These are phyloP conservation scores for Neodontobutis hainanensis DNA, from an alignment of 2,113 vertebrate genomes.

Conservation along the genomic window DNA sequence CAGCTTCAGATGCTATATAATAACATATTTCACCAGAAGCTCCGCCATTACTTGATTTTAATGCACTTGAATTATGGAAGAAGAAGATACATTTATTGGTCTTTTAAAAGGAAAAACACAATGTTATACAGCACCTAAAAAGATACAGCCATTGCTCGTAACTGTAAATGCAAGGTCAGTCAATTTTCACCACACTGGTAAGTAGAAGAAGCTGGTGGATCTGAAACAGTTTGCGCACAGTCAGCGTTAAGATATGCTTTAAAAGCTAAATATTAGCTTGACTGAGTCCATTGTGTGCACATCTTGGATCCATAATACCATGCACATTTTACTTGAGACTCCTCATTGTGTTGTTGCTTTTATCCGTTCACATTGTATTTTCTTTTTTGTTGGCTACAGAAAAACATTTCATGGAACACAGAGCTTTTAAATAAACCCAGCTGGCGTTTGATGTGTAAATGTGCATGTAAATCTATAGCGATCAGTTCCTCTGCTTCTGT, in stretches of 20 bases:
- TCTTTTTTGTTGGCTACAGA: slow-evolving; percentile 20
- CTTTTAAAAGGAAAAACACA: neutral
- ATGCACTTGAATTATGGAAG: neutral
- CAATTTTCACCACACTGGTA: neutral
- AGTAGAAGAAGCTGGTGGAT: neutral
- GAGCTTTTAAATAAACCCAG: slow-evolving; percentile 51
- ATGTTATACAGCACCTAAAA: neutral
- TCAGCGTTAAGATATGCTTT: slow-evolving; percentile 18
- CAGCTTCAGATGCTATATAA: neutral
- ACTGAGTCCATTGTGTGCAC: slow-evolving; percentile 17
- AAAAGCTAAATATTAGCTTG: slow-evolving; percentile 39
- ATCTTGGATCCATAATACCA: neutral
- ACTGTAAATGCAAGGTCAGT: neutral
- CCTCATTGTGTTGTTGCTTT: slow-evolving; percentile 9
- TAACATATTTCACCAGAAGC: no score
- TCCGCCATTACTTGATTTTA: neutral
- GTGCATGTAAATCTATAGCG: slow-evolving; percentile 53
- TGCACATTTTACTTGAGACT: slow-evolving; percentile 14
- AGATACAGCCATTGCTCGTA: neutral
- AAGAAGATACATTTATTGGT: neutral
- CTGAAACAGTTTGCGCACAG: neutral
- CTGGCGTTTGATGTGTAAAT: slow-evolving; percentile 74
- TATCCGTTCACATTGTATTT: slow-evolving; percentile 21
- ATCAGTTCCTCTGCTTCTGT: slow-evolving; percentile 53
- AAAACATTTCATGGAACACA: slow-evolving; percentile 33